phyloP scores from a whole-genome alignment of 2,797 vertebrate genomes.

The Meda fulgida region DNA sequence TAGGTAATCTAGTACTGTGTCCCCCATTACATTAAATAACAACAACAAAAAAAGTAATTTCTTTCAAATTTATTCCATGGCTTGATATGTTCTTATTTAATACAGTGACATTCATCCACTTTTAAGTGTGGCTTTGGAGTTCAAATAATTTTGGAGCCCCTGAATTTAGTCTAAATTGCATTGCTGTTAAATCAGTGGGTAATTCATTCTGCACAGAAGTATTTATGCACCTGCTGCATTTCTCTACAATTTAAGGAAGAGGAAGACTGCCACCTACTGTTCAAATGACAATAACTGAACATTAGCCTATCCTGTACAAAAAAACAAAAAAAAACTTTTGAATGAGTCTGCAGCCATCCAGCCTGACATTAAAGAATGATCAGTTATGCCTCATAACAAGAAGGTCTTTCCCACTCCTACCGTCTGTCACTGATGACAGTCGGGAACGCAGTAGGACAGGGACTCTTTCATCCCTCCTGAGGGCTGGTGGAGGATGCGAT shows the following conservation, averaged over 20 bases:
- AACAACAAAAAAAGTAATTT: neutral
- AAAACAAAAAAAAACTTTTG: neutral
- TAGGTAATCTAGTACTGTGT: neutral
- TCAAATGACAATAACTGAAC: neutral
- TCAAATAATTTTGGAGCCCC: neutral
- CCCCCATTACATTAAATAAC: neutral
- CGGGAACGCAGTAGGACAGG: constrained; percentile 62
- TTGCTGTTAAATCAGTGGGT: neutral
- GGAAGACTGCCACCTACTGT: constrained; percentile 70
- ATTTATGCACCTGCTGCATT: constrained; percentile 45
- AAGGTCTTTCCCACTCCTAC: constrained; percentile 62
- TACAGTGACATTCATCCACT: neutral
- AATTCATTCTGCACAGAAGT: constrained; percentile 13
- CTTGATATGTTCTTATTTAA: neutral
- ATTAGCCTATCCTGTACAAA: neutral
- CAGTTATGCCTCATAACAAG: constrained; percentile 26
- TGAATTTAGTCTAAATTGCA: neutral
- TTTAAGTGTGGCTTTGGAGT: neutral
- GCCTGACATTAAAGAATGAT: constrained; percentile 52
- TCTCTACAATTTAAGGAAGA: constrained; percentile 6
- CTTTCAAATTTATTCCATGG: neutral
- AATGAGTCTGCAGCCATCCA: neutral
- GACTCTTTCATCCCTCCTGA: constrained; percentile 72
- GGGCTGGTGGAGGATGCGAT: constrained; percentile 71
- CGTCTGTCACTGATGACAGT: constrained; percentile 58